Evolutionary conservation across 2,113 vertebrate species (phyloP), one percentile per base, ranked within the genome.

Genomic region (Plecturocebus donacophilus): DNA sequence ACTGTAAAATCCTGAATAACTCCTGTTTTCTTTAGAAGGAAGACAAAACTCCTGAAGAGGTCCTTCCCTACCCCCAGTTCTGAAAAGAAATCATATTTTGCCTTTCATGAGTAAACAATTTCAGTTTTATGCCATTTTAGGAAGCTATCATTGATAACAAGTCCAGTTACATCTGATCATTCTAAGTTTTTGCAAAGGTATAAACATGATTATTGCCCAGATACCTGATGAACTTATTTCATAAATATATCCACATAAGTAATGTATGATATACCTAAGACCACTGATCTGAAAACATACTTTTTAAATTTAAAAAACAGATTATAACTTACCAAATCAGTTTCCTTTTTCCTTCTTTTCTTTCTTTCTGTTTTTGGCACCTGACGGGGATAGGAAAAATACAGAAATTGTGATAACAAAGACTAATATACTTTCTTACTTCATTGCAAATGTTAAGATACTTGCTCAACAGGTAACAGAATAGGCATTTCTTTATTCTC

Each of bases 321-420:
- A 68, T 35, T 70, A 90, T 77, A 96, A 99, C 99, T 99, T 98
- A 99, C 99, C 97, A 99, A 98, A 97, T 99, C 99, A 0, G 97
- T 96, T 98, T 99, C 99, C 97, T 99, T 99, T 98, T 99, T 99
- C 93, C 99, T 99, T 94, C 99, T 99, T 98, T 99, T 99, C 95
- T 99, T 99, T 79, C 99, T 99, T 98, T 99, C 99, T 0, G 99
- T 98, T 99, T 99, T 99, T 92, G 99, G 98, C 17, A 98, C 98
- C 99, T 99, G 98, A 77, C 92, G 90, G 25, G 5, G 12, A 45
- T 1, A 45, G n/a, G n/a, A 92, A 79, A 97, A 93, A 95, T 79
- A 93, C 2, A 96, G 92, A 97, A 89, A 96, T 5, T 91, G 30
- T 90, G 76, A 80, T 84, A 91, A 94, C 13, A 93, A 92, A 82